phyloP scores from a whole-genome alignment of 30 jellyfish, hydroid and myxozoan genomes.

The Hydractinia symbiolongicarpus region DNA sequence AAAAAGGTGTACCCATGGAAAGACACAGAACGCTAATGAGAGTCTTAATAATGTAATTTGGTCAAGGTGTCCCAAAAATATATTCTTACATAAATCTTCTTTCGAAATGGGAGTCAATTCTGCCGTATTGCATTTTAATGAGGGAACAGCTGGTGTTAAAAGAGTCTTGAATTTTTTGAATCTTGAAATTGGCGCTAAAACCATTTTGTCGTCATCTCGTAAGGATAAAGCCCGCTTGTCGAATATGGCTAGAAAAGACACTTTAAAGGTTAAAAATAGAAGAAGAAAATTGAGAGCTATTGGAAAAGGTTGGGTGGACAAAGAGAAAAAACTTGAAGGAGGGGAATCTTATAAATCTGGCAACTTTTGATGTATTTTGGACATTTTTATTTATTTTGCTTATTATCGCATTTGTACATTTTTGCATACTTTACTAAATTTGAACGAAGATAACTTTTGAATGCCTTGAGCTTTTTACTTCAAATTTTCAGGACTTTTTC shows the following conservation, averaged over 20 bases:
- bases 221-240: neutral
- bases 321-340: constrained; percentile 12
- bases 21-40: constrained; percentile 24
- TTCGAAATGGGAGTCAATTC: constrained; percentile 17
- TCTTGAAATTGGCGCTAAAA: neutral
- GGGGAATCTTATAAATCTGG: constrained; percentile 8
- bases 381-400: neutral
- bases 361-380: too few species aligned
- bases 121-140: neutral
- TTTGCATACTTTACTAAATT: too few species aligned
- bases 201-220: neutral
- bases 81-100: neutral
- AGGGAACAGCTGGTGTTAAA: constrained; percentile 18
- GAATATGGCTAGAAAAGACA: constrained; percentile 9
- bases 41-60: constrained; percentile 9
- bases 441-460: too few species aligned
- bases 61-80: constrained; percentile 9
- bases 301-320: constrained; percentile 1
- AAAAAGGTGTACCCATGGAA: constrained; percentile 15
- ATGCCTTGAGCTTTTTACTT: too few species aligned
- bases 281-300: constrained; percentile 20
- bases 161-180: neutral
- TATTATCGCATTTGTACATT: neutral
- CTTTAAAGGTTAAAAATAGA: constrained; percentile 14
- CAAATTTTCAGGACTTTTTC: too few species aligned